phyloP scores from a whole-genome alignment of 2,113 vertebrate genomes.

The Oreochromis tanganicae region DNA sequence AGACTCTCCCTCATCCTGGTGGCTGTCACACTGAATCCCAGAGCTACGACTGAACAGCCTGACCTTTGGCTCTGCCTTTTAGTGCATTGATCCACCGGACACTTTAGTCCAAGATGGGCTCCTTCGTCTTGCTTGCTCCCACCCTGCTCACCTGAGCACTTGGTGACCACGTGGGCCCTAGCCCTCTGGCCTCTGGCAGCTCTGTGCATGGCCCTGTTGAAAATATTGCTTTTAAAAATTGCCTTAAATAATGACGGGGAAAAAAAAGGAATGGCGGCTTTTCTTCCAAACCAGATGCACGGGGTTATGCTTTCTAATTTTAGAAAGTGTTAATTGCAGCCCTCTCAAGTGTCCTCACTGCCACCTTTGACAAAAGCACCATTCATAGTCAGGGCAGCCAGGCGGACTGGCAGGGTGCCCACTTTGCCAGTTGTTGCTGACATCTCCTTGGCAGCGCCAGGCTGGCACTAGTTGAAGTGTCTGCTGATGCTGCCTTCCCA shows the following conservation, averaged over 20 bases:
- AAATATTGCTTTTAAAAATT: slow-evolving; percentile 2
- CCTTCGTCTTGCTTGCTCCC: not conserved
- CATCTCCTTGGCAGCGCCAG: slow-evolving; percentile 53
- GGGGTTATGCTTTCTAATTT: slow-evolving; percentile 58
- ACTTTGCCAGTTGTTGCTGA: slow-evolving; percentile 57
- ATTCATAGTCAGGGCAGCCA: slow-evolving; percentile 38
- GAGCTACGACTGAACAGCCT: slow-evolving; percentile 48
- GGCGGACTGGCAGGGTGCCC: slow-evolving; percentile 30
- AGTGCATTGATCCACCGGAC: slow-evolving; percentile 65
- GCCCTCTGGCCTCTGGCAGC: slow-evolving; percentile 2
- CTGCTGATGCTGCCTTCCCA: slow-evolving; percentile 6
- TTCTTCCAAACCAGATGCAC: slow-evolving; percentile 11
- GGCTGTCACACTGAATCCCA: slow-evolving; percentile 52
- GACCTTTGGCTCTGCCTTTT: slow-evolving; percentile 69
- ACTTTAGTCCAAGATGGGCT: slow-evolving; percentile 54
- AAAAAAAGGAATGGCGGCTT: not conserved
- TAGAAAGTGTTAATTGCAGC: slow-evolving; percentile 65
- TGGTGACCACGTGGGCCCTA: slow-evolving; percentile 5
- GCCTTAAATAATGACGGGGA: not conserved
- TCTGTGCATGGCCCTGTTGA: slow-evolving; percentile 7
- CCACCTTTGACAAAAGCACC: slow-evolving; percentile 61
- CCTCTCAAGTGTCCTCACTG: slow-evolving; percentile 60
- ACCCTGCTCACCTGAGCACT: slow-evolving; percentile 34
- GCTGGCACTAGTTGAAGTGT: slow-evolving; percentile 16
- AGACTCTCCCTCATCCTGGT: not conserved